phyloP scores from a whole-genome alignment of 2,888 invertebrate genomes.

The Minunthozetes semirufus region DNA sequence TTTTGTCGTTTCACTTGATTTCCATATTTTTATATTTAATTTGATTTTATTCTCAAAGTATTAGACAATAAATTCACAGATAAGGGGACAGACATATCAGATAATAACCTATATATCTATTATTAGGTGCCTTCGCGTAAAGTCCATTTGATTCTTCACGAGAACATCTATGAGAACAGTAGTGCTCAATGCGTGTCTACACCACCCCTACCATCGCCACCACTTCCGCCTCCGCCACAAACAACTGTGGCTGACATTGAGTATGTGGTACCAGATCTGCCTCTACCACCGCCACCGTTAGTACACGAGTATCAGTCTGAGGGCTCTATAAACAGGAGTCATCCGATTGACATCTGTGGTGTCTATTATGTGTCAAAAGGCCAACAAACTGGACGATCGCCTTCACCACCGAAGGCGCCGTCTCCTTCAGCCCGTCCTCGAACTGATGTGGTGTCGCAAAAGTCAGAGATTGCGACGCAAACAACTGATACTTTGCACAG shows the following conservation, averaged over 20 bases:
- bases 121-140: slow-evolving; percentile 6
- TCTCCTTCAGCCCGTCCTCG: neutral
- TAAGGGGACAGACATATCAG: neutral
- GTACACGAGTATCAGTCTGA: neutral
- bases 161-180: slow-evolving; percentile 14
- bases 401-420: neutral
- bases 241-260: neutral
- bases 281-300: neutral
- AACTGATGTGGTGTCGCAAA: neutral
- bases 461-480: slow-evolving; percentile 16
- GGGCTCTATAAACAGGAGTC: neutral
- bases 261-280: neutral
- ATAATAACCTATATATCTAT: neutral
- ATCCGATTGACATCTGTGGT: neutral
- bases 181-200: neutral
- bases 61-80: neutral
- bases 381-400: neutral
- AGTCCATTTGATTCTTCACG: slow-evolving; percentile 2
- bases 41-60: neutral
- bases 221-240: neutral
- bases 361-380: neutral
- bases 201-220: neutral
- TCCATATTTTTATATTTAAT: neutral
- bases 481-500: neutral
- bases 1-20: neutral